Base-by-base conservation (phyloP, 2,888 invertebrate species). In the Synergus laeviventris region DNA sequence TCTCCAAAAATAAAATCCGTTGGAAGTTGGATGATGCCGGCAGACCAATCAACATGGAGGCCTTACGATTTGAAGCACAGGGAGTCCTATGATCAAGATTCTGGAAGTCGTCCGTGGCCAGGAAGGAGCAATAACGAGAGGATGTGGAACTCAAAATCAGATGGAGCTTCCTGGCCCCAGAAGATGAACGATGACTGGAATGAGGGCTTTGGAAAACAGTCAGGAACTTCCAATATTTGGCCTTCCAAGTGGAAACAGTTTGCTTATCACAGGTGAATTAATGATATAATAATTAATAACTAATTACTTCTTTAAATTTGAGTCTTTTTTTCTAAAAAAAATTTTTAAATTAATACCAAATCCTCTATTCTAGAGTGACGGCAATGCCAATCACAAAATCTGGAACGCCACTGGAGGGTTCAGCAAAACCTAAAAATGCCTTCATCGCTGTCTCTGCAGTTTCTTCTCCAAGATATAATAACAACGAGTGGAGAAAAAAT, bases 401-500 rank as follows among this genome's bases (percentile, higher is more conserved):
- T 0, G 89, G 89, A 0, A 80, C 85, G 11, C 75, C 84, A 9
- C 75, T 83, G 7, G 87, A 88, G 21, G 86, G 83, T 0, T 74
- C 83, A 2, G 76, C 76, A 9, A 79, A 80, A 64, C 62, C 80
- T 45, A 87, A 86, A 77, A 90, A 90, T 80, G 87, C 90, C n/a
- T 89, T 87, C 76, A 88, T 90, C 42, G 90, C 90, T 0, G 88
- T 90, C 1, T 90, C 90, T 0, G 89, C 88, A 0, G 87, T 89
- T 2, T 85, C 88, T 2, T 84, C 86, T 31, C 84, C 87, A 2
- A 88, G 86, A 56, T 89, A 88, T 76, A 62, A 77, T n/a, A 85
- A 83, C 18, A 87, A 85, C 77, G 87, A 88, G 5, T 89, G 89
- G 89, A 82, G 87, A 14, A 90, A 88, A 74, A 88, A 88, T 79